A percentile compares a stretch with the other conserved stretches of the same genome.
Conservation (phyloP, 2,797 vertebrate species). For the Anas capensis region DNA sequence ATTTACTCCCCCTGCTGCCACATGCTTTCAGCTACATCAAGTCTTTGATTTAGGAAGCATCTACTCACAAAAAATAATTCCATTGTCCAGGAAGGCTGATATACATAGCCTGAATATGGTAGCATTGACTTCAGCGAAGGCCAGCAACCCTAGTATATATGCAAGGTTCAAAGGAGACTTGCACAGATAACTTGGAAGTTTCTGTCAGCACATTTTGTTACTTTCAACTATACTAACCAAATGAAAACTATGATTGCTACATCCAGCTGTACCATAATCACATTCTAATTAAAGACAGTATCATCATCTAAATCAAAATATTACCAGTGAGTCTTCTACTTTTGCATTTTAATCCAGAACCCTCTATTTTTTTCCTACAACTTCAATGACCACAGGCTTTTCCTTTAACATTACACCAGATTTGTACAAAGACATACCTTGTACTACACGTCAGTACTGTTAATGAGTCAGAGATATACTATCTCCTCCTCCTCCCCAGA, state of each 20-base stretch:
- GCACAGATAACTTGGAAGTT: not conserved
- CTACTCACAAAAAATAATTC: not conserved
- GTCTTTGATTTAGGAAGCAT: not conserved
- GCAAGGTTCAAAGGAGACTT: not conserved
- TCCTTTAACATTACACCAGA: not conserved
- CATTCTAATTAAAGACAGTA: not conserved
- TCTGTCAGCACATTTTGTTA: not conserved
- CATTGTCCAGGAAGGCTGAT: not conserved
- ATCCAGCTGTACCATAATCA: not conserved
- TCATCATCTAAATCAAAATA: not conserved
- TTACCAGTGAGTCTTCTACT: not conserved
- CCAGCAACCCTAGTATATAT: not conserved
- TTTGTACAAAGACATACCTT: not conserved
- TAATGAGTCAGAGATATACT: not conserved
- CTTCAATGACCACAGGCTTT: not conserved
- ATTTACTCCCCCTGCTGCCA: constrained; percentile 64
- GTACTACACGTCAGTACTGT: not conserved
- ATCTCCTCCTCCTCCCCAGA: not conserved
- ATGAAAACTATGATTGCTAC: not conserved
- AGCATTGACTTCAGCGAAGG: not conserved
- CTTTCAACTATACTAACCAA: not conserved
- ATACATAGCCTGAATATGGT: not conserved
- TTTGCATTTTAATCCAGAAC: not conserved
- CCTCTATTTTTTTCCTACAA: not conserved
- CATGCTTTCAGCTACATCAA: constrained; percentile 4